Conservation (phyloP, 2,113 vertebrate genomes). For the Motacilla alba region DNA sequence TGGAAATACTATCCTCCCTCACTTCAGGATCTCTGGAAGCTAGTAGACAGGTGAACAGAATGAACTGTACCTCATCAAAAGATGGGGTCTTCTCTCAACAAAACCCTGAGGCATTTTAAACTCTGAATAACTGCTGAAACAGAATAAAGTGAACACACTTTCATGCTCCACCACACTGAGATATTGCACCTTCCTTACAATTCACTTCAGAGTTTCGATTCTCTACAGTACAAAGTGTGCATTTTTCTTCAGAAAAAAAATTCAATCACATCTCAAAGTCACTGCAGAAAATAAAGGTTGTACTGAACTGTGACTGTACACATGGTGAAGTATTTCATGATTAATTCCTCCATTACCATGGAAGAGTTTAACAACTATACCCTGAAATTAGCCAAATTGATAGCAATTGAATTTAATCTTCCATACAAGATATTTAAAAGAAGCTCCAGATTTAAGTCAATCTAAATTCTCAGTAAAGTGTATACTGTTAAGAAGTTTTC, state of each 20-base stretch:
- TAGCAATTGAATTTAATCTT: background rate
- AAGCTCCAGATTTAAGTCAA: background rate
- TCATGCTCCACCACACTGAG: background rate
- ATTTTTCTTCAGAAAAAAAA: constrained; percentile 4
- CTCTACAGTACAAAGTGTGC: background rate
- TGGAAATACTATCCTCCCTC: background rate
- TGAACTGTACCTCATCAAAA: background rate
- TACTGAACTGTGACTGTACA: background rate
- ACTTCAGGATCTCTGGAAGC: background rate
- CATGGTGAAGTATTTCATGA: background rate
- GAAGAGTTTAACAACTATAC: background rate
- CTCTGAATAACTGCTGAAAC: constrained; percentile 23
- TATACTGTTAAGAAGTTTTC: background rate
- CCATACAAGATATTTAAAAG: background rate
- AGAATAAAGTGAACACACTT: constrained; percentile 13
- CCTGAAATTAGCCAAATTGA: background rate
- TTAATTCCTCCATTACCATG: background rate
- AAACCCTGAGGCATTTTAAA: background rate
- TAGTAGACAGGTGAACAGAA: background rate
- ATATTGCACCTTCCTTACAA: constrained; percentile 11
- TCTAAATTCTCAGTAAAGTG: background rate
- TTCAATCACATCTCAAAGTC: background rate
- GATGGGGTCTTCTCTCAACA: background rate
- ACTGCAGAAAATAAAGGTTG: background rate
- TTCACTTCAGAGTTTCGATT: background rate